Evolutionary conservation across 2,888 invertebrate species (phyloP).

Genomic region (Hydroisotoma schaefferi): DNA sequence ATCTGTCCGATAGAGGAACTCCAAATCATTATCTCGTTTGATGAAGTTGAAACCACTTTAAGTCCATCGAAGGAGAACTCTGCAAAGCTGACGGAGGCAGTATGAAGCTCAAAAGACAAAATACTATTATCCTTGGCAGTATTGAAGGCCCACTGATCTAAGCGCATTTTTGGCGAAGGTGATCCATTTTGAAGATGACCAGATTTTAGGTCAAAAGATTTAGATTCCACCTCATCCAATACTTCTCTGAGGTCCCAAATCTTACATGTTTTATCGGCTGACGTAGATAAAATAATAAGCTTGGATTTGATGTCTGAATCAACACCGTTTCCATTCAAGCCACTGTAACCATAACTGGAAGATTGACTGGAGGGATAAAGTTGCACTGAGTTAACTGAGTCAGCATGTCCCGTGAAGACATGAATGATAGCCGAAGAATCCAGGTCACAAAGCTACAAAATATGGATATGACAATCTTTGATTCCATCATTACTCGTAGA

Average conservation of each 20-base stretch:
- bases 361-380: slow-evolving; percentile 32
- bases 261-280: slow-evolving; percentile 59
- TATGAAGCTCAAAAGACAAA: slow-evolving; percentile 38
- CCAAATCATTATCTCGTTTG: slow-evolving; percentile 44
- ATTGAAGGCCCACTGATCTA: slow-evolving; percentile 39
- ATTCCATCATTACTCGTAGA: slow-evolving; percentile 2
- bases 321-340: not conserved
- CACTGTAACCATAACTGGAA: not conserved
- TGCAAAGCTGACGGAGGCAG: slow-evolving; percentile 36
- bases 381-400: slow-evolving; percentile 57
- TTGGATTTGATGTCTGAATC: not conserved
- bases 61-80: slow-evolving; percentile 39
- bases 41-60: slow-evolving; percentile 37
- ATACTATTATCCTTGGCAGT: slow-evolving; percentile 35
- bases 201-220: slow-evolving; percentile 20
- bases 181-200: slow-evolving; percentile 28
- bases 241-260: slow-evolving; percentile 58
- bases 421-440: slow-evolving; percentile 53
- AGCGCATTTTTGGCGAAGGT: slow-evolving; percentile 42
- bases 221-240: slow-evolving; percentile 34
- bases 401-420: slow-evolving; percentile 55
- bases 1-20: slow-evolving; percentile 34
- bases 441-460: slow-evolving; percentile 61
- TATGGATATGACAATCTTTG: slow-evolving; percentile 22
- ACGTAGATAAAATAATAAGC: slow-evolving; percentile 58